Base-by-base conservation (phyloP, 2,888 invertebrate species). In the Scaptodrosophila latifasciaeformis region DNA sequence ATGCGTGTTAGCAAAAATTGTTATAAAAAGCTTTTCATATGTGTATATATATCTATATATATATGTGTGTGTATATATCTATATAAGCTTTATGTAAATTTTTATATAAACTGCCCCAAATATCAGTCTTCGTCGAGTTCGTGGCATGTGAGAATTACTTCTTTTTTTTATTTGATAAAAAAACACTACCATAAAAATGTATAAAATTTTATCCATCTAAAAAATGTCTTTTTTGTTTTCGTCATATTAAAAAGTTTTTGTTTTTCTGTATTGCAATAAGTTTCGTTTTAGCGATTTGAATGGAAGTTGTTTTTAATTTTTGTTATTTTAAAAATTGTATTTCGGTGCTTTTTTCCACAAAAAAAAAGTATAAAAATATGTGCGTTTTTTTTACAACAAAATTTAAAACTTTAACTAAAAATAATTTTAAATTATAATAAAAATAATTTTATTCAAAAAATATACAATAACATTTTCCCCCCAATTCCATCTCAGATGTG, bases 91-190 rank as follows among this genome's bases (percentile, higher is more conserved):
- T 67, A 5, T 60, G 24, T 51, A 53, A 68, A 57, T 60, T 7
- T 19, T 3, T 39, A 40, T 21, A 50, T 59, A 48, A 79, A 79
- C 80, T 77, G 80, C 64, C 62, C 59, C 37, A 1, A 7, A 58
- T 65, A 62, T 72, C 72, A 72, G 72, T 72, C 72, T 72, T 80
- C 59, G 42, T 71, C 62, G 59, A 61, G 52, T 61, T 59, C 51
- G 71, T 78, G 75, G 78, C 75, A 79, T 40, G 77, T 62, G 59
- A 55, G 77, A 79, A 67, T 70, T 77, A 74, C 18, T 44, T 2
- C 30, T 9, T 1, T 21, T 44, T 49, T 46, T 62, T 53, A 61
- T 76, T 76, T 76, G n/a, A n/a, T n/a, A n/a, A n/a, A 72, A 70
- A 79, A 79, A 43, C 49, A 64, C 65, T 68, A 70, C 39, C 59